phyloP scores from a whole-genome alignment of 2,888 invertebrate species.

The Watsonalla binaria region DNA sequence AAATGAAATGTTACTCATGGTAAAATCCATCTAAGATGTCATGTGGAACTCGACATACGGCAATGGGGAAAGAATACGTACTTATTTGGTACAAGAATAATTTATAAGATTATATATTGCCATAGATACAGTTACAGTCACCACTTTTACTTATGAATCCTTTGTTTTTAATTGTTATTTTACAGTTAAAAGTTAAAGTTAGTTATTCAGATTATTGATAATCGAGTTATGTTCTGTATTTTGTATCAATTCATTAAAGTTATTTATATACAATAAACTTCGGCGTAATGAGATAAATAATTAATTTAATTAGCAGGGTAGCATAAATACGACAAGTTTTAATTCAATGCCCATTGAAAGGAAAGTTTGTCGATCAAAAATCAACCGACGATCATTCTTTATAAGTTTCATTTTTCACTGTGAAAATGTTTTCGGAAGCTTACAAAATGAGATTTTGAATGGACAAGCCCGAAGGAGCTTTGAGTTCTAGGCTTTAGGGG shows the following conservation, averaged over 20 bases:
- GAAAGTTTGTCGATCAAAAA: conserved; percentile 49
- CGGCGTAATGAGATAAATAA: conserved; percentile 65
- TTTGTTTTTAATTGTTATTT: too few species aligned
- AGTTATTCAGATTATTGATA: too few species aligned
- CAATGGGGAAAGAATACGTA: too few species aligned
- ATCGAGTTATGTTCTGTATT: conserved; percentile 3
- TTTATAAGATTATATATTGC: too few species aligned
- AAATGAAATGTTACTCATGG: not conserved
- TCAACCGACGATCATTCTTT: conserved; percentile 50
- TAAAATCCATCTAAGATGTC: not conserved
- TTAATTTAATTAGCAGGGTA: conserved; percentile 73
- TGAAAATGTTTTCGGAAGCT: conserved; percentile 65
- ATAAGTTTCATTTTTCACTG: conserved; percentile 65
- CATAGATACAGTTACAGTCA: too few species aligned
- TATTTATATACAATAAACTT: conserved; percentile 62
- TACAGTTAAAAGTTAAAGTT: too few species aligned
- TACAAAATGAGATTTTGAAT: conserved; percentile 57
- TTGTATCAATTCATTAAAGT: conserved; percentile 38
- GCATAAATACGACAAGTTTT: conserved; percentile 72
- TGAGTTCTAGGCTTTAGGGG: conserved; percentile 36
- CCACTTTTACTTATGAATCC: too few species aligned
- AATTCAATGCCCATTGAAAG: conserved; percentile 70
- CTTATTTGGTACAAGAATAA: too few species aligned
- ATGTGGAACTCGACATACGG: too few species aligned
- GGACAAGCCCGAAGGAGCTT: conserved; percentile 47